phyloP scores from a whole-genome alignment of 2,113 vertebrate genomes.

The Synchiropus splendidus region DNA sequence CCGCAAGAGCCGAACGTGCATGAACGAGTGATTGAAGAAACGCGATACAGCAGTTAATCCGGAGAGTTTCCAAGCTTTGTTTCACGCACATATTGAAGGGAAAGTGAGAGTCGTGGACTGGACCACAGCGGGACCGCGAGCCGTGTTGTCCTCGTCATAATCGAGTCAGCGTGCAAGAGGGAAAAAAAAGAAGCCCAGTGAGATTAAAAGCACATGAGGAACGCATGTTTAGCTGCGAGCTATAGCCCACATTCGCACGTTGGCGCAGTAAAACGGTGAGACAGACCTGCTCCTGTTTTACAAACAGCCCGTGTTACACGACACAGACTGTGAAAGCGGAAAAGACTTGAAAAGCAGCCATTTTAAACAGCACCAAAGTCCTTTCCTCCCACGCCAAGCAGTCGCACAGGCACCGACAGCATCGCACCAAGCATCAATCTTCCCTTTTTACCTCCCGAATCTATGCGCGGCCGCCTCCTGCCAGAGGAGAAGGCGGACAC shows the following conservation, averaged over 20 bases:
- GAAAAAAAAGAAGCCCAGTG: conserved; percentile 26
- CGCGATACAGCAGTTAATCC: conserved; percentile 51
- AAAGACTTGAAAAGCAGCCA: conserved; percentile 60
- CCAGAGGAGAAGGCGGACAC: conserved; percentile 37
- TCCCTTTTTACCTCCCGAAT: conserved; percentile 40
- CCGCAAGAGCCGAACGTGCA: conserved; percentile 58
- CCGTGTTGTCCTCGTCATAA: conserved; percentile 41
- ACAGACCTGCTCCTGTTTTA: conserved; percentile 20
- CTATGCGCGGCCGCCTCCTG: conserved; percentile 26
- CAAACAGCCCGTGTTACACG: conserved; percentile 1
- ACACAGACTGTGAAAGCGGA: too few species aligned
- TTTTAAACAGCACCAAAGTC: conserved; percentile 68
- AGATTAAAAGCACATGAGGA: conserved; percentile 56
- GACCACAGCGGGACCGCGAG: conserved; percentile 17
- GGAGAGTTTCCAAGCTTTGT: conserved; percentile 42
- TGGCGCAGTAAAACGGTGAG: conserved; percentile 21
- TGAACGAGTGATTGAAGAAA: conserved; percentile 61
- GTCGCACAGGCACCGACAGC: conserved; percentile 67
- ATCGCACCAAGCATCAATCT: conserved; percentile 67
- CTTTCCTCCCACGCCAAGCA: conserved; percentile 58
- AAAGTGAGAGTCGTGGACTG: conserved; percentile 3
- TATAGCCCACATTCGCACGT: conserved; percentile 53
- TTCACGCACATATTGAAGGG: conserved; percentile 37
- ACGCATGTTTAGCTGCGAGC: conserved; percentile 37
- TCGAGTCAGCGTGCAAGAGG: conserved; percentile 58